phyloP scores from a whole-genome alignment of 2,888 invertebrate genomes.

The Andrena camellia region DNA sequence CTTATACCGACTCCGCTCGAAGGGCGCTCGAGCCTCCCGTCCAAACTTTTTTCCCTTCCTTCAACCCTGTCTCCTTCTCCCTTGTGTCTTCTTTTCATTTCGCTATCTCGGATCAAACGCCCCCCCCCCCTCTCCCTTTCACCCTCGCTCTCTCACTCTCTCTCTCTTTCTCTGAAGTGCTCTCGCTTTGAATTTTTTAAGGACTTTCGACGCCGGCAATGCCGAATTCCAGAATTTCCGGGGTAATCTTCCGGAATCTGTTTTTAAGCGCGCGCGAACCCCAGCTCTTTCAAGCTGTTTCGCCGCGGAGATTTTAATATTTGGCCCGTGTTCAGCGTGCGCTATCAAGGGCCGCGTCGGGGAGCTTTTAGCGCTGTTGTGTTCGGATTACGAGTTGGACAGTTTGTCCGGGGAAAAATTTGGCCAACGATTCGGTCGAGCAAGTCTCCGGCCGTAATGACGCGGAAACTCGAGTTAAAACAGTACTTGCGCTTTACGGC shows the following conservation, averaged over 20 bases:
- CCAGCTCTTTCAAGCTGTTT: slow-evolving; percentile 22
- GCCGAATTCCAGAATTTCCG: slow-evolving; percentile 14
- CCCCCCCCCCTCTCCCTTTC: background rate
- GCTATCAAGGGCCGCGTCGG: slow-evolving; percentile 24
- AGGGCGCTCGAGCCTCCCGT: slow-evolving; percentile 21
- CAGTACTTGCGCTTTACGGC: slow-evolving; percentile 12
- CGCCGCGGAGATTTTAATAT: slow-evolving; percentile 49
- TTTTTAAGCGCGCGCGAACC: background rate
- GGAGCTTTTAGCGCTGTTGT: slow-evolving; percentile 40
- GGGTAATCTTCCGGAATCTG: slow-evolving; percentile 46
- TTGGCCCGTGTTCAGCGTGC: slow-evolving; percentile 50
- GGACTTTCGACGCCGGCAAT: slow-evolving; percentile 8
- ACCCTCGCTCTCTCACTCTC: background rate
- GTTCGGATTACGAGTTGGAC: slow-evolving; percentile 44
- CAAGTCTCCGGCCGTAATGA: slow-evolving; percentile 16
- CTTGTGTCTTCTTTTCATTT: slow-evolving; percentile 36
- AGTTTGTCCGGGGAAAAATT: slow-evolving; percentile 46
- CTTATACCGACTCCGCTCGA: slow-evolving; percentile 28
- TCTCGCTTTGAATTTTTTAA: slow-evolving; percentile 26
- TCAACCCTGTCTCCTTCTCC: background rate
- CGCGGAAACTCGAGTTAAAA: slow-evolving; percentile 34
- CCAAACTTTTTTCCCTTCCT: slow-evolving; percentile 17
- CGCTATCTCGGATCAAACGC: slow-evolving; percentile 44
- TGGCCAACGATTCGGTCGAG: slow-evolving; percentile 30
- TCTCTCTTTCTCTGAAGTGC: background rate